A percentile compares a stretch with the other conserved stretches of the same genome.
phyloP scores from a whole-genome alignment of 2,888 invertebrate genomes.

The Nymphalis c-album region DNA sequence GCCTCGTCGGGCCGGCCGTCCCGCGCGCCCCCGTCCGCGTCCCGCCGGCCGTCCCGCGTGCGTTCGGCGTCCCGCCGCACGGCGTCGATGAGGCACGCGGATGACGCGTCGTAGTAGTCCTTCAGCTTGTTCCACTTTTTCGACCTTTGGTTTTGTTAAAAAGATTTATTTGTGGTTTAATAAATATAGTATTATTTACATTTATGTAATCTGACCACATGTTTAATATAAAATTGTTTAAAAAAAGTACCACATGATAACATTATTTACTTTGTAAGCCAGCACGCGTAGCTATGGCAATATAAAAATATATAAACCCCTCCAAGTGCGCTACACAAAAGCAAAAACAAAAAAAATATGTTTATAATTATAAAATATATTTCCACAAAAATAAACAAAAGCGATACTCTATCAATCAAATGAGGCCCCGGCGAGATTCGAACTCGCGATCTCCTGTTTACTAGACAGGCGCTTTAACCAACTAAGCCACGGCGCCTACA shows the following conservation, averaged over 20 bases:
- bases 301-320: too few relatives aligned
- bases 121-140: constrained; percentile 76
- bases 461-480: constrained; percentile 85
- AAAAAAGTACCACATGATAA: too few relatives aligned
- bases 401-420: background rate
- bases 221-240: too few relatives aligned
- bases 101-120: constrained; percentile 80
- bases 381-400: background rate
- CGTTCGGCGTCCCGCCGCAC: constrained; percentile 82
- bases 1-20: constrained; percentile 69
- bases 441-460: constrained; percentile 79
- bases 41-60: constrained; percentile 69
- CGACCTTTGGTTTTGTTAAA: constrained; percentile 47
- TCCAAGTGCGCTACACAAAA: background rate
- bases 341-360: background rate
- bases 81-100: constrained; percentile 81
- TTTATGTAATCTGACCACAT: too few relatives aligned
- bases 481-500: constrained; percentile 86
- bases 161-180: too few relatives aligned
- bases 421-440: constrained; percentile 77
- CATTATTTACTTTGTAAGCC: too few relatives aligned
- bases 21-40: constrained; percentile 64
- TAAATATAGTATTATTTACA: too few relatives aligned
- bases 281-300: too few relatives aligned
- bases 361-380: background rate